phyloP scores from a whole-genome alignment of 1,140 invertebrate genomes.

The Ceratina calcarata region DNA sequence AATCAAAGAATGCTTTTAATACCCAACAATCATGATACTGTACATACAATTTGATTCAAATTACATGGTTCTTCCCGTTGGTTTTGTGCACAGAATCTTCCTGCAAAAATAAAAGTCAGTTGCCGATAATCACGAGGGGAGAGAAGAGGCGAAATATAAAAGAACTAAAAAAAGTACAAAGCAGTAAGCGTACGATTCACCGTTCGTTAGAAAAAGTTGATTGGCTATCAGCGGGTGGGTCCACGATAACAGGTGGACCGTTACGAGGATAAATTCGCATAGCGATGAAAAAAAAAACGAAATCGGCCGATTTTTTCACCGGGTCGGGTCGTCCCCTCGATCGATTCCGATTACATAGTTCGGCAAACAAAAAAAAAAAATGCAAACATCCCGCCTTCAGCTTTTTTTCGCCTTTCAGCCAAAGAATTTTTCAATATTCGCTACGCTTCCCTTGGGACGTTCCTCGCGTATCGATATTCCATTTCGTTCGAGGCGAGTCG shows the following conservation, averaged over 20 bases:
- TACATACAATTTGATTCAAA: no score
- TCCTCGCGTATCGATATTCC: constrained; percentile 64
- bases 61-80: no score
- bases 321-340: constrained; percentile 27
- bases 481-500: constrained; percentile 59
- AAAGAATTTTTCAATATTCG: constrained; percentile 65
- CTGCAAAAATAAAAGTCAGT: no score
- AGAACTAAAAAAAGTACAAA: neutral
- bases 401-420: constrained; percentile 54
- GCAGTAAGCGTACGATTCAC: neutral
- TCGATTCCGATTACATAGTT: constrained; percentile 53
- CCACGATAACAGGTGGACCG: constrained; percentile 54
- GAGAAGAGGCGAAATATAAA: neutral
- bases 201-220: constrained; percentile 19
- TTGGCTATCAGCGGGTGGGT: constrained; percentile 36
- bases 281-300: neutral
- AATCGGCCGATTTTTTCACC: constrained; percentile 52
- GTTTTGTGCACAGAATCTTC: no score
- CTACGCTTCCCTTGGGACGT: constrained; percentile 60
- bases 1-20: no score
- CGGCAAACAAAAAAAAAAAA: neutral
- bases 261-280: constrained; percentile 57
- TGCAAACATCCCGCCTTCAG: constrained; percentile 17
- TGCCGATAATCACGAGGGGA: neutral
- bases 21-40: no score